A percentile compares a stretch with the other conserved stretches of the same genome.
Conservation (phyloP, 1,140 invertebrate genomes). For the Copidosoma floridanum region DNA sequence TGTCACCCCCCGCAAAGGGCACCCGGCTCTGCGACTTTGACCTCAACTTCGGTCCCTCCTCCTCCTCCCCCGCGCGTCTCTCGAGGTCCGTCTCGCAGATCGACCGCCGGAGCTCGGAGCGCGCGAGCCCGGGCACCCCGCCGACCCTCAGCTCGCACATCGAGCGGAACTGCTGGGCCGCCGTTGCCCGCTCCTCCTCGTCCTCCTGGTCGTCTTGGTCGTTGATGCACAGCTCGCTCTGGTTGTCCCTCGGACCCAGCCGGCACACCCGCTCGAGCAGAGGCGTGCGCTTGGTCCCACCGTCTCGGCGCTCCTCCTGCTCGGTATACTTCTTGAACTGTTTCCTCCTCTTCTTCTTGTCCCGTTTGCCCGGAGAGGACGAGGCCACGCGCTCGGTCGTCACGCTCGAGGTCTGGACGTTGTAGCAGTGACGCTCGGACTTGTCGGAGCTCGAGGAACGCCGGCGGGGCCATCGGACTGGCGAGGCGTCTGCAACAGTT, state of each 20-base stretch:
- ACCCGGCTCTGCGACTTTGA: constrained; percentile 50
- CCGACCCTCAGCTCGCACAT: constrained; percentile 39
- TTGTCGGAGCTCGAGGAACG: constrained; percentile 68
- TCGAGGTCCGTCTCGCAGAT: background rate
- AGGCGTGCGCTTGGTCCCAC: constrained; percentile 66
- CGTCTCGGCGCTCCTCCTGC: constrained; percentile 56
- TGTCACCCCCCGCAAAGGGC: constrained; percentile 38
- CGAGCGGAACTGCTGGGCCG: constrained; percentile 37
- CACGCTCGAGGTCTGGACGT: constrained; percentile 57
- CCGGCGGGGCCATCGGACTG: constrained; percentile 62
- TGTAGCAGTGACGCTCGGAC: constrained; percentile 68
- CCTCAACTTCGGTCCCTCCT: constrained; percentile 41
- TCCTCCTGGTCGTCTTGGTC: background rate
- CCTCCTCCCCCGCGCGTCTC: constrained; percentile 14
- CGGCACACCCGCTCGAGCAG: constrained; percentile 69
- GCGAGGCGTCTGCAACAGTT: constrained; percentile 66
- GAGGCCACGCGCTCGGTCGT: constrained; percentile 37
- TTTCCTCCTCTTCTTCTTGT: constrained; percentile 49
- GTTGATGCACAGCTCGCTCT: background rate
- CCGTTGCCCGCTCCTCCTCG: background rate
- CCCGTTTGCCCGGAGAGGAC: constrained; percentile 35
- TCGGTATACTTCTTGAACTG: constrained; percentile 49
- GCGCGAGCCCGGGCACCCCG: constrained; percentile 30
- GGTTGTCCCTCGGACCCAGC: constrained; percentile 44
- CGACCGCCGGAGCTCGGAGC: background rate